Conservation (phyloP, 2,888 invertebrate genomes). For the Phragmatobia fuliginosa region DNA sequence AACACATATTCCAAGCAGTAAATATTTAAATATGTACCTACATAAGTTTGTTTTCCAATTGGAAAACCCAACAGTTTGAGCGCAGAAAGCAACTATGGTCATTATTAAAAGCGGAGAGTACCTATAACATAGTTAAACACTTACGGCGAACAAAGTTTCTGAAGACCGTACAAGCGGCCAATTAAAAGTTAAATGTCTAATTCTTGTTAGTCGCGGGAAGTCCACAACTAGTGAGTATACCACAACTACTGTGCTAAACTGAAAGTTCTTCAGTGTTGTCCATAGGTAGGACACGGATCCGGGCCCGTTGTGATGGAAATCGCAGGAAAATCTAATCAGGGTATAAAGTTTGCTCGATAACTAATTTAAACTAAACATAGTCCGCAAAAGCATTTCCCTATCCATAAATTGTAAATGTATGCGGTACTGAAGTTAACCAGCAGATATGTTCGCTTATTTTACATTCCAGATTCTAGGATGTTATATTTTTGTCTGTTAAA, state of each 20-base stretch:
- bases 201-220: slow-evolving; percentile 83
- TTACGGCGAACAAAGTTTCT: slow-evolving; percentile 78
- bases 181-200: slow-evolving; percentile 87
- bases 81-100: slow-evolving; percentile 56
- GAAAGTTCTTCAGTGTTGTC: slow-evolving; percentile 70
- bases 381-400: slow-evolving; percentile 19
- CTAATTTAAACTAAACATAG: slow-evolving; percentile 39
- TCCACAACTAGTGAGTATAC: slow-evolving; percentile 73
- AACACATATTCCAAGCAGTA: not conserved
- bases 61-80: slow-evolving; percentile 38
- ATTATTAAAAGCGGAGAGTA: slow-evolving; percentile 66
- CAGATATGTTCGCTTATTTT: too few species aligned
- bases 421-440: too few species aligned
- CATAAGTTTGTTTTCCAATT: slow-evolving; percentile 26
- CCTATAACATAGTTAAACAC: slow-evolving; percentile 82
- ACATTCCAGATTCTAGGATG: too few species aligned
- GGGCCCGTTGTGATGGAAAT: slow-evolving; percentile 41
- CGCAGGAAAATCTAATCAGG: slow-evolving; percentile 44
- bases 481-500: too few species aligned
- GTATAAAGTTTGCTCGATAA: slow-evolving; percentile 46
- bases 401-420: not conserved
- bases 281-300: slow-evolving; percentile 63
- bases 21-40: slow-evolving; percentile 1
- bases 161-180: slow-evolving; percentile 84
- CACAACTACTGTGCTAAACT: slow-evolving; percentile 59